A percentile compares a stretch with the other conserved stretches of the same genome.
Conservation (phyloP, 2,888 invertebrate species). For the Dastarcus helophoroides region DNA sequence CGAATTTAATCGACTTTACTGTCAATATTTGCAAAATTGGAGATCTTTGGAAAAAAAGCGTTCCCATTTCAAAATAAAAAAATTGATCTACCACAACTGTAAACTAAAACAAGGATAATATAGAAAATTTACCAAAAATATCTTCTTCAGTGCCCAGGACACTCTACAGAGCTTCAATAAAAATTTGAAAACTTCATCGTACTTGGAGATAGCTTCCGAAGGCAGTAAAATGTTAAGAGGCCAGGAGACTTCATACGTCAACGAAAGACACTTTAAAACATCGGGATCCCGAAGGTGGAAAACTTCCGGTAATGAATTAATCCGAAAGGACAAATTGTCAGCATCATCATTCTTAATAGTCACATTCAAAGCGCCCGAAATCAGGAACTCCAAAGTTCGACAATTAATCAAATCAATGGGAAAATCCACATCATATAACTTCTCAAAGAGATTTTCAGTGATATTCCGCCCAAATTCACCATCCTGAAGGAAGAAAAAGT, state of each 20-base stretch:
- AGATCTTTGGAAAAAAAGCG: too few species aligned
- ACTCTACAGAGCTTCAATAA: conserved; percentile 62
- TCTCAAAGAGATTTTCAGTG: conserved; percentile 56
- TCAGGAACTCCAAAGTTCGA: conserved; percentile 53
- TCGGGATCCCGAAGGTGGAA: conserved; percentile 56
- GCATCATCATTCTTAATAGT: conserved; percentile 52
- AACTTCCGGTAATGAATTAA: conserved; percentile 47
- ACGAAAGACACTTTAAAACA: conserved; percentile 53
- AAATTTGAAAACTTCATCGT: conserved; percentile 65
- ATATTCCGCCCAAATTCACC: conserved; percentile 68
- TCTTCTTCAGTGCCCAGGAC: conserved; percentile 63
- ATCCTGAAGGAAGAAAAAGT: conserved; percentile 68
- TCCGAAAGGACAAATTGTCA: conserved; percentile 51
- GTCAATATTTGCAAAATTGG: too few species aligned
- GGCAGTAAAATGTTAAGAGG: conserved; percentile 69
- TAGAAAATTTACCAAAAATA: conserved; percentile 45
- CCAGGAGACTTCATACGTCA: conserved; percentile 64
- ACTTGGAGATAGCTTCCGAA: conserved; percentile 55
- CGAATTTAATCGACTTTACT: too few species aligned
- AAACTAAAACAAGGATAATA: too few species aligned
- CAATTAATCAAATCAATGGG: conserved; percentile 59
- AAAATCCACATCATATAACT: conserved; percentile 50
- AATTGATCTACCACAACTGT: too few species aligned
- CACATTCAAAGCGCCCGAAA: conserved; percentile 56
- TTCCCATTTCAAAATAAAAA: not conserved